Evolutionary conservation across 2,113 vertebrate genomes (phyloP).

Genomic region (Cinclus mexicanus): DNA sequence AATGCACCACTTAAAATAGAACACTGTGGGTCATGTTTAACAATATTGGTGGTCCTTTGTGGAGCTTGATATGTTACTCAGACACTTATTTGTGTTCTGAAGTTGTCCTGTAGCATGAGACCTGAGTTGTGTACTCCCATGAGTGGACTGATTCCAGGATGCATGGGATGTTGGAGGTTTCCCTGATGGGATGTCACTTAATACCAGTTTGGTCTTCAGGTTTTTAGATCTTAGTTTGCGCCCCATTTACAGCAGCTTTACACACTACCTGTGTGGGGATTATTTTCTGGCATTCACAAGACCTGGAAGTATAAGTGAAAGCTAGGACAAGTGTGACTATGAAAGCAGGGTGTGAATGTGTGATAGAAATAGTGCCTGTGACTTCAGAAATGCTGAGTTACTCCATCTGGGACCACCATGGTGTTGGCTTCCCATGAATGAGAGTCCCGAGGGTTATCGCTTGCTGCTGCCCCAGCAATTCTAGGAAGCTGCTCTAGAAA

Average conservation of each 20-base stretch:
- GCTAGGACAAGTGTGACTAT: not conserved
- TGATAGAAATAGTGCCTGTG: not conserved
- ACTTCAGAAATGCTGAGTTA: constrained; percentile 25
- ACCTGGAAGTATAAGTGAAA: not conserved
- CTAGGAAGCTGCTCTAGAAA: not conserved
- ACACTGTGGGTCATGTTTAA: not conserved
- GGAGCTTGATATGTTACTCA: not conserved
- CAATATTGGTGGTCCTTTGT: not conserved
- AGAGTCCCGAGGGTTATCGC: not conserved
- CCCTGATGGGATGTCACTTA: not conserved
- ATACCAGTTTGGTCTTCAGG: not conserved
- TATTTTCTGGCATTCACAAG: not conserved
- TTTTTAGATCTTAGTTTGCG: not conserved
- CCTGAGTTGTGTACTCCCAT: not conserved
- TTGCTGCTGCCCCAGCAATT: constrained; percentile 19
- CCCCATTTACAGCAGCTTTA: not conserved
- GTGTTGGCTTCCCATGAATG: constrained; percentile 19
- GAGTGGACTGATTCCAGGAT: not conserved
- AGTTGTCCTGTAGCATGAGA: not conserved
- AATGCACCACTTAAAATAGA: not conserved
- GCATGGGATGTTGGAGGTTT: not conserved
- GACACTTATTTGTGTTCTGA: not conserved
- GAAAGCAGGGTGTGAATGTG: not conserved
- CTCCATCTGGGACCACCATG: not conserved
- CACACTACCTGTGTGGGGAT: not conserved